Evolutionary conservation across 1,140 invertebrate genomes (phyloP).

Genomic region (Lepidurus arcticus): DNA sequence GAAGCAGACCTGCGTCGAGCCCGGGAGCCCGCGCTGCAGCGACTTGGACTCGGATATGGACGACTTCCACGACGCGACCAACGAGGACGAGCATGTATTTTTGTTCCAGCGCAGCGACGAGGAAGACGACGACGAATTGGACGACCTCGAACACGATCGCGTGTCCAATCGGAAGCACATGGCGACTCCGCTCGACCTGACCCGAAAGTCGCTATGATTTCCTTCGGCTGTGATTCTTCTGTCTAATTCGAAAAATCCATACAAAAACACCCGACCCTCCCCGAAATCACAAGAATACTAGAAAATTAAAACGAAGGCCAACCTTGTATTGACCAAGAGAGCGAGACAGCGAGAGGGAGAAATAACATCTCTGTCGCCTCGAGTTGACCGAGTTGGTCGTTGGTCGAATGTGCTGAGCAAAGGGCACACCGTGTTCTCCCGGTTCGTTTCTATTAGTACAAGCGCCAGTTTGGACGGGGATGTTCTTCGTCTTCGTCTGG

Average conservation of each 20-base stretch:
- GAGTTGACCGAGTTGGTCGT: background rate
- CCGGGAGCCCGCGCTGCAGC: slow-evolving; percentile 13
- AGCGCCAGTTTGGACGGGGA: too few species aligned
- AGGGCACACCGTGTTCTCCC: background rate
- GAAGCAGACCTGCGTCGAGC: slow-evolving; percentile 8
- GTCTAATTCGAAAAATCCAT: background rate
- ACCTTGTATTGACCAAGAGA: background rate
- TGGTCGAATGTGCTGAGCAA: background rate
- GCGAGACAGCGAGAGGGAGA: too few species aligned
- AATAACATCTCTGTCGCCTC: too few species aligned
- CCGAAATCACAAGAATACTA: background rate
- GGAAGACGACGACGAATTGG: slow-evolving; percentile 27
- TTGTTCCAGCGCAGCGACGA: slow-evolving; percentile 23
- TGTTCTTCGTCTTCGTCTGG: too few species aligned
- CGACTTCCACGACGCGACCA: slow-evolving; percentile 28
- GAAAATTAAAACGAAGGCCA: background rate
- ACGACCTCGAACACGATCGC: background rate
- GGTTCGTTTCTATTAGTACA: background rate
- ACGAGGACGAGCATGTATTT: slow-evolving; percentile 1
- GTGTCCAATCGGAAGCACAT: slow-evolving; percentile 11
- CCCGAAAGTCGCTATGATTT: slow-evolving; percentile 29
- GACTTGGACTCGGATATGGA: slow-evolving; percentile 28
- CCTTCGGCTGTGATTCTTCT: background rate
- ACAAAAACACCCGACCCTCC: background rate
- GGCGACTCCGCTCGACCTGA: slow-evolving; percentile 30